These are phyloP conservation scores for Parasteatoda tepidariorum DNA, from an alignment of 1,140 invertebrate genomes.

Conservation along the genomic window DNA sequence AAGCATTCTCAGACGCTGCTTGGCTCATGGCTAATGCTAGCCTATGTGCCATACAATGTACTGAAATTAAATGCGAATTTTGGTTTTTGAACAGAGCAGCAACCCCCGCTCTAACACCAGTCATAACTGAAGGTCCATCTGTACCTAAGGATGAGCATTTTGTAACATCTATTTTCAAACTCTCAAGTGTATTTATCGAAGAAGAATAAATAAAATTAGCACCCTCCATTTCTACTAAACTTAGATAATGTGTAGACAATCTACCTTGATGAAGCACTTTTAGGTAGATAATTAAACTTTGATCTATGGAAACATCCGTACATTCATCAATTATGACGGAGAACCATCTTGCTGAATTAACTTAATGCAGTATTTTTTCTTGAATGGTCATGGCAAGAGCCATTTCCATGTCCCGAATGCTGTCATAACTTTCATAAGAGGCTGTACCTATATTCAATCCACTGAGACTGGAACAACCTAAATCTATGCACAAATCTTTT, in stretches of 20 bases:
- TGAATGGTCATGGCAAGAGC: neutral
- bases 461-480: neutral
- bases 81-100: too few relatives aligned
- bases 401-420: neutral
- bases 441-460: neutral
- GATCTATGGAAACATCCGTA: neutral
- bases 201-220: neutral
- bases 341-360: neutral
- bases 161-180: too few relatives aligned
- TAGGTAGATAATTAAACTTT: neutral
- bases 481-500: neutral
- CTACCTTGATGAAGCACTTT: too few relatives aligned
- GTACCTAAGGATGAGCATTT: too few relatives aligned
- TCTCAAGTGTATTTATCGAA: neutral
- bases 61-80: too few relatives aligned
- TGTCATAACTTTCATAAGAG: neutral
- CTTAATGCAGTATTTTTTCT: neutral
- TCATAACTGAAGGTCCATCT: too few relatives aligned
- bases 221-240: neutral
- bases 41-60: too few relatives aligned
- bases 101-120: too few relatives aligned
- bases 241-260: neutral
- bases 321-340: too few relatives aligned
- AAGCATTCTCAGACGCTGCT: too few relatives aligned
- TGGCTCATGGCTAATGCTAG: too few relatives aligned